Conservation (phyloP, 2,797 vertebrate species). For the Girardinus metallicus region DNA sequence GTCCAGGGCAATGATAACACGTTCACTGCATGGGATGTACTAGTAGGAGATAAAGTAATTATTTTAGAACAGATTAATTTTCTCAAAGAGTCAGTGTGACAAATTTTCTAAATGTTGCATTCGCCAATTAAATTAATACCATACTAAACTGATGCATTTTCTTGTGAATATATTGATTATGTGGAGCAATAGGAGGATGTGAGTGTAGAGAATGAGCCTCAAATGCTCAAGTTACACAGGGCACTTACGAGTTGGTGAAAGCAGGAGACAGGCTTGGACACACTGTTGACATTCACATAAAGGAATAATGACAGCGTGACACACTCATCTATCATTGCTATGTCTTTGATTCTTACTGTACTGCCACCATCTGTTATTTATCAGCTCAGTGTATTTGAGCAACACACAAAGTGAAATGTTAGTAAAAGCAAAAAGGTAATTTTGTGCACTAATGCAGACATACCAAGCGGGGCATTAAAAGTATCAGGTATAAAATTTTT, state of each 20-base stretch:
- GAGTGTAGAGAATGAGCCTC: background rate
- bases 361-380: slow-evolving; percentile 68
- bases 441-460: slow-evolving; percentile 15
- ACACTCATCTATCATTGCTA: slow-evolving; percentile 64
- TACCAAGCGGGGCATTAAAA: background rate
- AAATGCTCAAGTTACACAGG: slow-evolving; percentile 21
- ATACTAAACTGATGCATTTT: slow-evolving; percentile 6
- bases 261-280: slow-evolving; percentile 29
- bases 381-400: slow-evolving; percentile 39
- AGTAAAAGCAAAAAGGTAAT: slow-evolving; percentile 17
- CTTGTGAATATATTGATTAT: background rate
- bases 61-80: background rate
- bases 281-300: slow-evolving; percentile 41
- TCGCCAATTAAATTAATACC: background rate
- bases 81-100: slow-evolving; percentile 3
- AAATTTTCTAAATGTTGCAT: slow-evolving; percentile 7
- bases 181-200: slow-evolving; percentile 12
- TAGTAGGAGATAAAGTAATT: background rate
- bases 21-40: slow-evolving; percentile 6
- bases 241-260: slow-evolving; percentile 21
- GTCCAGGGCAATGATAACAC: background rate
- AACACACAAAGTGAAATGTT: slow-evolving; percentile 38
- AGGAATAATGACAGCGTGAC: slow-evolving; percentile 57
- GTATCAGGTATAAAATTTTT: background rate
- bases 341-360: slow-evolving; percentile 60